Evolutionary conservation across 2,797 vertebrate genomes (phyloP).

Genomic region (Sebastiscus tertius): DNA sequence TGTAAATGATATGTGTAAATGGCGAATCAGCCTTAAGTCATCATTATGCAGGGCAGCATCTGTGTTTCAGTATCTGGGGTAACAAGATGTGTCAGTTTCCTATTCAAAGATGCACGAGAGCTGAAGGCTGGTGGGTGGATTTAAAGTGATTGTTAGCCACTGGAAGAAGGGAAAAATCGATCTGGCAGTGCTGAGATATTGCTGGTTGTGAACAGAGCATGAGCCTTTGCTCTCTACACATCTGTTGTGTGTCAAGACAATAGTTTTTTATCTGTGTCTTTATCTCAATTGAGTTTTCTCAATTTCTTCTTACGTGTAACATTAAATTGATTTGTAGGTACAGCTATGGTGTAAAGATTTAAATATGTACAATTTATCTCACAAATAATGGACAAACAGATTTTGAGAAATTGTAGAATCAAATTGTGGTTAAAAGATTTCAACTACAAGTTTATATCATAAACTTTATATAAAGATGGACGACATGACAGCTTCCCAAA

Average conservation of each 20-base stretch:
- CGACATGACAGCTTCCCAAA: too few relatives aligned
- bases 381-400: not conserved
- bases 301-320: not conserved
- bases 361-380: not conserved
- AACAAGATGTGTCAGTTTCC: not conserved
- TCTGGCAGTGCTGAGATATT: not conserved
- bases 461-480: too few relatives aligned
- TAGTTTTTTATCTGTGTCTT: not conserved
- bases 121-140: conserved; percentile 4
- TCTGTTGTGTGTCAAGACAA: not conserved
- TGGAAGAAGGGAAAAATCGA: conserved; percentile 1
- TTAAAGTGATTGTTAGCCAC: conserved; percentile 7
- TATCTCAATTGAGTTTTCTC: not conserved
- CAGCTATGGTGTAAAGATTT: not conserved
- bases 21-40: not conserved
- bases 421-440: not conserved
- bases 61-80: not conserved
- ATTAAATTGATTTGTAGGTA: not conserved
- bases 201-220: not conserved
- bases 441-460: not conserved
- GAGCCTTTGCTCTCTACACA: not conserved
- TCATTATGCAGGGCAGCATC: not conserved
- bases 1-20: not conserved
- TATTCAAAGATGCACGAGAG: not conserved
- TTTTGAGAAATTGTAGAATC: not conserved